Evolutionary conservation across 2,797 vertebrate species (phyloP), one percentile per base, ranked within the genome.

Genomic region (Esox masquinongy): DNA sequence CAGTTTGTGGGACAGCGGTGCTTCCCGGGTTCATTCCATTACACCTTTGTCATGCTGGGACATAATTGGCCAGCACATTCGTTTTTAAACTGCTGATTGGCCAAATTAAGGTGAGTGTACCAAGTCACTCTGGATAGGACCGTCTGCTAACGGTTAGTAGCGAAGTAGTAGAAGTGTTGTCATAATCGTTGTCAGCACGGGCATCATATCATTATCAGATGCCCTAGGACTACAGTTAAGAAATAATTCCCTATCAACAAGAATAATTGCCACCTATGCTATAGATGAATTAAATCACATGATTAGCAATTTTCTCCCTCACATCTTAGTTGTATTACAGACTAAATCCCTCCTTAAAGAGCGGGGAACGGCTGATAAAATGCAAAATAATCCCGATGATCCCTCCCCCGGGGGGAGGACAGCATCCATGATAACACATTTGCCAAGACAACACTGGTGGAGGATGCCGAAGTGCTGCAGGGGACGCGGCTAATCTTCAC

Each of bases 331-430:
- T 77, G 80, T 77, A 81, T 78, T 83, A 78, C 80, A 81, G 68
- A 72, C 69, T 39, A 87, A 85, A 81, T 74, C 61, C 66, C 51
- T 51, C 77, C 74, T 78, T 75, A 77, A 77, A 83, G 71, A 78
- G 79, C 77, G 82, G 73, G 70, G 71, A 64, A 47, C 9, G 26
- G 76, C 67, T n/a, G 50, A 70, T 64, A 63, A 79, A 80, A 80
- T 70, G 70, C 76, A 3, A 72, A 79, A 80, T 88, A 88, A 88
- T 85, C 84, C 83, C 78, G 79, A 80, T 22, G 19, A 81, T 82
- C 74, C 5, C 64, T 82, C 82, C 80, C 80, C 63, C 47, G 70
- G 80, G 81, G 76, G 73, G 79, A 82, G 78, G 36, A 39, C 75
- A 79, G 79, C 80, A 75, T 66, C 68, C 73, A 72, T 76, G 76